Base-by-base conservation (phyloP, 1,140 invertebrate species). In the Drosophila tsacasi region DNA sequence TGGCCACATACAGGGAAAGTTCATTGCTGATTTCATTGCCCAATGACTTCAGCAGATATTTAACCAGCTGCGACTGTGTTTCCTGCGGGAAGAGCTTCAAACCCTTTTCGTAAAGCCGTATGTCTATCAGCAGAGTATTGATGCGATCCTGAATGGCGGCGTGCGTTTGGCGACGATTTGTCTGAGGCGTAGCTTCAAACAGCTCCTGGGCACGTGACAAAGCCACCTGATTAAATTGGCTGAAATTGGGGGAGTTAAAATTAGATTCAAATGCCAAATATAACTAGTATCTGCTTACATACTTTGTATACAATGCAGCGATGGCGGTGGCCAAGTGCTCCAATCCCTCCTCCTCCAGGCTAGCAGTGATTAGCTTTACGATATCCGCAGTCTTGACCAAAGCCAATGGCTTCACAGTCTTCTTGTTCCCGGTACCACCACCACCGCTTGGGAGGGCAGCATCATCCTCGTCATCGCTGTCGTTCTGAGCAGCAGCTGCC, bases 41-140 rank as follows among this genome's bases (percentile, higher is more conserved):
- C 47, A 97, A 92, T 4, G 97, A 96, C 93, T 97, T 98, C 17
- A 98, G 90, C 25, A 99, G 92, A 93, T 98, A 97, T 92, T 97
- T 97, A 0, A 94, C 93, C 54, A 98, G 93, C 55, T 96, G 94
- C 2, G 92, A 40, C 91, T 97, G 96, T 49, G 95, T 93, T 50
- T 95, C 92, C 69, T 80, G 69, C 27, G 94, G 91, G 17, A 95
- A 93, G 62, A 94, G 76, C 69, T 97, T 98, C 1, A 98, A 93
- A 7, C 97, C 97, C 93, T 98, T 98, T 63, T 98, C 96, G 94
- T 97, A 98, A 21, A 98, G 93, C 74, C 95, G 95, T 35, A 98
- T 95, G 90, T 98, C 97, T 52, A 95, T 95, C 19, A 96, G 94
- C 13, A 98, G 92, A 21, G 95, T 94, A 91, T 97, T 97, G 2